These are phyloP conservation scores for Urocyon cinereoargenteus DNA, from an alignment of 2,797 vertebrate genomes.

Conservation along the genomic window DNA sequence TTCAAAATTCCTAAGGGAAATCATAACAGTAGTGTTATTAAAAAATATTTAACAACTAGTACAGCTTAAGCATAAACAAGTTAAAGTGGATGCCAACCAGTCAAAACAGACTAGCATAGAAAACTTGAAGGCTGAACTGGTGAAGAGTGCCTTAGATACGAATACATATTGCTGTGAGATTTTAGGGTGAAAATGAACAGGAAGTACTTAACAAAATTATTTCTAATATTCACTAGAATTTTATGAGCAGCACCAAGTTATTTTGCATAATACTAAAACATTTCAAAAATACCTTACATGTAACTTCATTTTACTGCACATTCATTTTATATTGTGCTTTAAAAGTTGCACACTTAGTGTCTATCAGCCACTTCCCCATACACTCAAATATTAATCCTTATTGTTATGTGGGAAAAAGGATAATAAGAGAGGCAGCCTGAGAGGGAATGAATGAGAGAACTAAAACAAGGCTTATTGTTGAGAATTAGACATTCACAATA, in stretches of 20 bases:
- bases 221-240: conserved; percentile 16
- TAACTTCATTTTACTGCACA: neutral
- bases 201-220: neutral
- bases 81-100: neutral
- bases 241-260: neutral
- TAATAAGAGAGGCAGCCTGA: neutral
- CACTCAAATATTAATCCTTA: neutral
- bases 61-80: neutral
- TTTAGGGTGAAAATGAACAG: conserved; percentile 21
- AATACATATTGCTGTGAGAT: neutral
- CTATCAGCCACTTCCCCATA: neutral
- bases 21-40: neutral
- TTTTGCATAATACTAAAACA: neutral
- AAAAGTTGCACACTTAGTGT: neutral
- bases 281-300: neutral
- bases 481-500: neutral
- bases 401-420: neutral
- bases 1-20: conserved; percentile 25
- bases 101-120: neutral
- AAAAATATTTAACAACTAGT: neutral
- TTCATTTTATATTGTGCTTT: conserved; percentile 18
- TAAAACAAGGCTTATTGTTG: neutral
- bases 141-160: neutral
- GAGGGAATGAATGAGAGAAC: neutral
- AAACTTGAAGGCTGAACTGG: neutral